Percentiles rank a stretch among this genome's conserved stretches.
These are phyloP conservation scores for Sarcophaga caerulescens DNA, from an alignment of 2,888 invertebrate species.

Conservation along the genomic window DNA sequence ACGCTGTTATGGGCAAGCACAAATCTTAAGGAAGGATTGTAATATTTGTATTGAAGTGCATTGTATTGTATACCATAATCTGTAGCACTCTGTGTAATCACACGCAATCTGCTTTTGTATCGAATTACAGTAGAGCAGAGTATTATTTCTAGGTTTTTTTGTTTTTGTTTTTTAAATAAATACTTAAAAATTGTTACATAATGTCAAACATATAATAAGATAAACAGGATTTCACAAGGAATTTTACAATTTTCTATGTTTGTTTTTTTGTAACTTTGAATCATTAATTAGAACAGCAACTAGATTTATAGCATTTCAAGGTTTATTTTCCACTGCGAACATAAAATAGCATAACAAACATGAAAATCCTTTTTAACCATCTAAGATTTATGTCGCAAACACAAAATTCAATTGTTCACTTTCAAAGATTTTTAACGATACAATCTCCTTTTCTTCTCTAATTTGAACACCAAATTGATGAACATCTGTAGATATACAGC, in stretches of 20 bases:
- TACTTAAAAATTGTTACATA: slow-evolving; percentile 31
- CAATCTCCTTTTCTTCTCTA: slow-evolving; percentile 7
- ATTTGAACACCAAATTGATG: slow-evolving; percentile 21
- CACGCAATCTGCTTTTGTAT: too few relatives aligned
- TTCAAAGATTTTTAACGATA: slow-evolving; percentile 44
- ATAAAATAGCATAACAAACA: slow-evolving; percentile 42
- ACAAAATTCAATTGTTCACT: slow-evolving; percentile 49
- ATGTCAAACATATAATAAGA: slow-evolving; percentile 23
- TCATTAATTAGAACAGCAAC: slow-evolving; percentile 53
- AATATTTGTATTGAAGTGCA: too few relatives aligned
- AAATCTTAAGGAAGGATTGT: too few relatives aligned
- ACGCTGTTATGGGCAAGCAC: too few relatives aligned
- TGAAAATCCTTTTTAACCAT: slow-evolving; percentile 58
- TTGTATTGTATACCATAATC: too few relatives aligned
- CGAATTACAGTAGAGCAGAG: too few relatives aligned
- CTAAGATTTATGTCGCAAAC: slow-evolving; percentile 59
- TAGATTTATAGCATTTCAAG: slow-evolving; percentile 49
- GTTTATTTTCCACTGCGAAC: slow-evolving; percentile 22
- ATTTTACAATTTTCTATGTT: neutral
- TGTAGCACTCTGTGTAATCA: too few relatives aligned
- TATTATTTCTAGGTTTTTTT: too few relatives aligned
- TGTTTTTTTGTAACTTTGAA: neutral
- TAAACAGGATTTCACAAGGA: neutral
- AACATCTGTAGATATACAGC: slow-evolving; percentile 1
- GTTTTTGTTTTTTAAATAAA: slow-evolving; percentile 1